A percentile compares a stretch with the other conserved stretches of the same genome.
These are phyloP conservation scores for Sebastes matsubarae DNA, from an alignment of 2,797 vertebrate species.

Conservation along the genomic window DNA sequence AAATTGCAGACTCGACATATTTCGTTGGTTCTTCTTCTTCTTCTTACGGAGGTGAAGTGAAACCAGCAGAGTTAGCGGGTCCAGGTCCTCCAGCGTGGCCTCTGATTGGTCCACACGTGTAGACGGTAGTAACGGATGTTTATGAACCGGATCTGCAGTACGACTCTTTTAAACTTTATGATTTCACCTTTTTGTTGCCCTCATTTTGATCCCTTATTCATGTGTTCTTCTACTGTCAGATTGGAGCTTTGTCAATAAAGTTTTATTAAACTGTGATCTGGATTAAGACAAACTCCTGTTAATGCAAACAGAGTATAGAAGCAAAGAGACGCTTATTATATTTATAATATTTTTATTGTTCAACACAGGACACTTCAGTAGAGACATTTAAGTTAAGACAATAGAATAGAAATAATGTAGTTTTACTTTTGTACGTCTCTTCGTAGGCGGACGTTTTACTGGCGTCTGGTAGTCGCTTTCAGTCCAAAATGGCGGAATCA, in stretches of 20 bases:
- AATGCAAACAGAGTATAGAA: not conserved
- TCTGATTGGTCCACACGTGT: not conserved
- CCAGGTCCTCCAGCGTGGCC: not conserved
- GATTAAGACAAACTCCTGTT: not conserved
- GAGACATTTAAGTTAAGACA: too few species aligned
- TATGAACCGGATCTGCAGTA: not conserved
- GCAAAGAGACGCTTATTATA: too few species aligned
- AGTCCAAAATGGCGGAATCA: too few species aligned
- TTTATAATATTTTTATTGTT: too few species aligned
- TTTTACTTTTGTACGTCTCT: too few species aligned
- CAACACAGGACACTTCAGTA: too few species aligned
- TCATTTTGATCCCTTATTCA: not conserved
- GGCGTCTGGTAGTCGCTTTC: too few species aligned
- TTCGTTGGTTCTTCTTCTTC: constrained; percentile 11
- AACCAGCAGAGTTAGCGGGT: not conserved
- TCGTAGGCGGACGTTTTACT: too few species aligned
- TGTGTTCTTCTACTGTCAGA: not conserved
- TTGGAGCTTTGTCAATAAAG: not conserved
- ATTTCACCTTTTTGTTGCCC: not conserved
- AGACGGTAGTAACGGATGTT: not conserved
- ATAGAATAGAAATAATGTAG: too few species aligned
- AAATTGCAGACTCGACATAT: constrained; percentile 39
- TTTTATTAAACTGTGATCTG: not conserved
- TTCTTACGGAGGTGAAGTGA: not conserved
- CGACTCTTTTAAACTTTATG: not conserved